phyloP scores from a whole-genome alignment of 2,888 invertebrate genomes.

The Euplagia quadripunctaria region DNA sequence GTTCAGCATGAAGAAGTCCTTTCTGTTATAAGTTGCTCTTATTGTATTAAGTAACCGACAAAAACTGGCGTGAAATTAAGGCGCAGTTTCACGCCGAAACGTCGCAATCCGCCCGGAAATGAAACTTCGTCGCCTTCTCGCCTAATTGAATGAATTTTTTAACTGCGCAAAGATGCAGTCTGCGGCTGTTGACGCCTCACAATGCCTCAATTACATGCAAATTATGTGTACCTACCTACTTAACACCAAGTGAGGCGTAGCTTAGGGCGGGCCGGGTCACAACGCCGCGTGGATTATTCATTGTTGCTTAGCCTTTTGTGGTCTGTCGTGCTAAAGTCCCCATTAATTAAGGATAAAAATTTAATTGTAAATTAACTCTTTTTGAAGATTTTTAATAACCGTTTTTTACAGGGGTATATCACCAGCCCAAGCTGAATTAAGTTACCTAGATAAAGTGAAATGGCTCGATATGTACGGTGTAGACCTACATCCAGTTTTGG shows the following conservation, averaged over 20 bases:
- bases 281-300: conserved; percentile 65
- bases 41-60: conserved; percentile 52
- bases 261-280: conserved; percentile 54
- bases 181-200: conserved; percentile 70
- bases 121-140: conserved; percentile 78
- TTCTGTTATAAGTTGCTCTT: conserved; percentile 28
- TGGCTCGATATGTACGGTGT: conserved; percentile 99
- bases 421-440: conserved; percentile 97
- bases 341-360: conserved; percentile 72
- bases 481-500: conserved; percentile 98
- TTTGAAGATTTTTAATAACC: conserved; percentile 40
- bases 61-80: conserved; percentile 63
- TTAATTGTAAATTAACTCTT: conserved; percentile 61
- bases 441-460: conserved; percentile 98
- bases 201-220: conserved; percentile 85
- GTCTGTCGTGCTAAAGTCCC: conserved; percentile 60
- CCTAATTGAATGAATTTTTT: conserved; percentile 85
- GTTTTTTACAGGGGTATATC: conserved; percentile 91
- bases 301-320: conserved; percentile 71
- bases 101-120: conserved; percentile 74
- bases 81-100: conserved; percentile 72
- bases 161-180: conserved; percentile 83
- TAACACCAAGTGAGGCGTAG: conserved; percentile 69
- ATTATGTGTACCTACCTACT: conserved; percentile 81
- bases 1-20: conserved; percentile 26